phyloP scores from a whole-genome alignment of 2,888 invertebrate species.

The Hymenopus coronatus region DNA sequence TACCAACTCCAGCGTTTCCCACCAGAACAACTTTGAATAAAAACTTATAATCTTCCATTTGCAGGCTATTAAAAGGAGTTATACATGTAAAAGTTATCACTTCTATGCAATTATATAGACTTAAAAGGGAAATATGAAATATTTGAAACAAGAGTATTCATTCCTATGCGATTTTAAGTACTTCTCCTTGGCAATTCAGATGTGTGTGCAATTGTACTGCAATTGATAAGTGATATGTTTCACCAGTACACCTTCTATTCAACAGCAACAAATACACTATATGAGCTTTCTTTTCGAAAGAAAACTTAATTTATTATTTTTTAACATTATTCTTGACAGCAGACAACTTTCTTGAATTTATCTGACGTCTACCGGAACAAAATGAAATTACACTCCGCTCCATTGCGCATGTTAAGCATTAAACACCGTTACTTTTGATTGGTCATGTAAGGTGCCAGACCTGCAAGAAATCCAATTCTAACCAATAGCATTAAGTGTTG shows the following conservation, averaged over 20 bases:
- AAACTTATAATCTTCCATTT: slow-evolving; percentile 98
- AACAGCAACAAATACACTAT: background rate
- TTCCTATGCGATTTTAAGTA: background rate
- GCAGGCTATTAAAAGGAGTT: background rate
- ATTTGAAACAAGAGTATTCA: background rate
- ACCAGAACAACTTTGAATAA: slow-evolving; percentile 98
- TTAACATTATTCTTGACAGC: background rate
- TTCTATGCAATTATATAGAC: background rate
- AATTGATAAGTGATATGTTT: background rate
- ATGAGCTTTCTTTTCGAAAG: background rate
- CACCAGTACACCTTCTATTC: background rate
- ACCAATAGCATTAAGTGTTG: background rate
- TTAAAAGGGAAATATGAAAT: background rate
- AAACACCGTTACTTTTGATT: background rate
- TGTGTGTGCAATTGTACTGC: background rate
- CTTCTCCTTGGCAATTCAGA: slow-evolving; percentile 17
- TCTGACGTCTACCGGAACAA: background rate
- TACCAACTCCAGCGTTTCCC: slow-evolving; percentile 97
- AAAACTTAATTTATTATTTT: background rate
- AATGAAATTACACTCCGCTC: background rate
- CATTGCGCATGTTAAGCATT: background rate
- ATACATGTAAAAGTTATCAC: background rate
- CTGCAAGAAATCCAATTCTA: background rate
- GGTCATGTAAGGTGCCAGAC: background rate
- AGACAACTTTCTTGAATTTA: slow-evolving; percentile 8